Evolutionary conservation across 2,888 invertebrate genomes (phyloP).

Genomic region (Beris chalybata): DNA sequence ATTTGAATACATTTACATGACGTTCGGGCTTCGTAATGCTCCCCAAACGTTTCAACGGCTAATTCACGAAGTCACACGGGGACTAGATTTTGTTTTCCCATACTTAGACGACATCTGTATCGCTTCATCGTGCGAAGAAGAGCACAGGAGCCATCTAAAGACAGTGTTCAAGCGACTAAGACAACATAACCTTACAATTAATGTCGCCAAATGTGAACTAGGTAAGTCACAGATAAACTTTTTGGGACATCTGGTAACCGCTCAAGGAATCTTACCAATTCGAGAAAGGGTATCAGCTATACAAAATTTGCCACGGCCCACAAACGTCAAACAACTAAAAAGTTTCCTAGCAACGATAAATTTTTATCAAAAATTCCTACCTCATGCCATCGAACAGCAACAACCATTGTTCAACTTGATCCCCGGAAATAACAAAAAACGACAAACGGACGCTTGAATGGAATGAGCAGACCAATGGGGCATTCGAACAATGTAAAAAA

Average conservation of each 20-base stretch:
- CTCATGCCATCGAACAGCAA: not conserved
- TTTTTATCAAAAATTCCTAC: too few species aligned
- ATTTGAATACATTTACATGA: conserved; percentile 45
- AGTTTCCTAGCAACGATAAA: not conserved
- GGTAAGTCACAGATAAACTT: not conserved
- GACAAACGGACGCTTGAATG: too few species aligned
- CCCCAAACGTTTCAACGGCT: conserved; percentile 47
- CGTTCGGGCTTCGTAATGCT: conserved; percentile 47
- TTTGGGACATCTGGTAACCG: not conserved
- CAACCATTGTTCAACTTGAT: not conserved
- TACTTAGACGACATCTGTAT: conserved; percentile 45
- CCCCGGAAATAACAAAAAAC: too few species aligned
- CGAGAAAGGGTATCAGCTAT: too few species aligned
- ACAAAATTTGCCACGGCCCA: too few species aligned
- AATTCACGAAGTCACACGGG: conserved; percentile 43
- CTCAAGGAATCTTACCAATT: too few species aligned
- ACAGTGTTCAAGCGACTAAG: not conserved
- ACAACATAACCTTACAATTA: not conserved
- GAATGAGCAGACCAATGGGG: not conserved
- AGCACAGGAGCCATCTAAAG: conserved; percentile 38
- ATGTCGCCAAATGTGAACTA: too few species aligned
- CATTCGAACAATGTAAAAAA: not conserved
- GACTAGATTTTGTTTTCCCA: conserved; percentile 38
- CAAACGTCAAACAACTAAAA: not conserved
- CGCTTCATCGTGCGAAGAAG: conserved; percentile 36